Evolutionary conservation across 2,888 invertebrate genomes (phyloP), one percentile per base, ranked within the genome.

Genomic region (Thereva nobilitata): DNA sequence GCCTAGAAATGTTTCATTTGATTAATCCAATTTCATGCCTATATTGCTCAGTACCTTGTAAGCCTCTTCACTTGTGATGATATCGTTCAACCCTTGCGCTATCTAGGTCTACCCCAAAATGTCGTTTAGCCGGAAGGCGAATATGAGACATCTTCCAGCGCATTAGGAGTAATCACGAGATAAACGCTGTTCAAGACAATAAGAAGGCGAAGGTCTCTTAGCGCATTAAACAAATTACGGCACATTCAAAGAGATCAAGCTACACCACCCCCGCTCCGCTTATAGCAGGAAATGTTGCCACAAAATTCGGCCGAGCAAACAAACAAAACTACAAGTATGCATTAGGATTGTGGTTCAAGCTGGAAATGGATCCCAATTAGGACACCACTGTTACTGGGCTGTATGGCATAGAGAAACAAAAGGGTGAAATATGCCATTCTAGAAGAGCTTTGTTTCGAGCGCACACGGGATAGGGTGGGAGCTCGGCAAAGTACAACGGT

Each of bases 281-380:
- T 37, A n/a, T 49, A n/a, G 10, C 10, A 9, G 10, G 53, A 53
- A 40, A 53, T 53, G 53, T 53, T 53, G 49, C 61, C 61, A 40
- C 61, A 61, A 50, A 23, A 50, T 50, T 61, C 37, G 61, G 61
- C 61, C 61, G 61, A 61, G 50, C 50, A 61, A 61, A 61, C 61
- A 61, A 61, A 61, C 61, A 61, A 50, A 61, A 68, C 66, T 69
- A 67, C 64, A 64, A 64, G 67, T 69, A 67, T 67, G 69, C 67
- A 67, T 69, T 67, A 64, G 69, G 69, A 67, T 67, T 67, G 52
- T 65, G 69, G 23, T 23, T 23, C 23, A 23, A 23, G 23, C 23
- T 61, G 49, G 69, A 69, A 69, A 69, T 67, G 67, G 69, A 69
- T 69, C 67, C 69, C 69, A 69, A 69, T 69, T 69, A 69, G 69